These are phyloP conservation scores for Fulmarus glacialis DNA, from an alignment of 2,113 vertebrate genomes.

Conservation along the genomic window DNA sequence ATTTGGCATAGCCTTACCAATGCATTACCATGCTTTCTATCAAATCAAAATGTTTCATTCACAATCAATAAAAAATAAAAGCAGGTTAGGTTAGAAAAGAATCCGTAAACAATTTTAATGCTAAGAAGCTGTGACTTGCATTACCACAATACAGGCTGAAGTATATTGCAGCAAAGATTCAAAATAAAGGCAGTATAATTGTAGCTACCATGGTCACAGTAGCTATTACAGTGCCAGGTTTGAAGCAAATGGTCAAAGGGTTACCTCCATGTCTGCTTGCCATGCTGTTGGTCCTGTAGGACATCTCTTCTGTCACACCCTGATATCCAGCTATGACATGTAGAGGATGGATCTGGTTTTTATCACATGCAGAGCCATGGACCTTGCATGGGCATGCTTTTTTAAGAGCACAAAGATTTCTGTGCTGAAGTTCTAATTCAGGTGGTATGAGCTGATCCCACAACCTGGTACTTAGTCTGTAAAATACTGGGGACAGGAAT, in stretches of 20 bases:
- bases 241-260: neutral
- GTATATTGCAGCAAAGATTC: neutral
- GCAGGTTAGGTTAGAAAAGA: neutral
- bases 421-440: neutral
- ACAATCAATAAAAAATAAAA: neutral
- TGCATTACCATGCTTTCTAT: neutral
- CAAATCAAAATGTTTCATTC: slow-evolving; percentile 34
- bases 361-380: rapidly evolving
- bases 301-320: neutral
- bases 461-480: neutral
- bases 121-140: neutral
- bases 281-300: rapidly evolving
- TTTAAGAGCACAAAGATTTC: neutral
- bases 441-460: neutral
- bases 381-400: rapidly evolving
- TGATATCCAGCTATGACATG: neutral
- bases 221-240: neutral
- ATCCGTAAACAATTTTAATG: neutral
- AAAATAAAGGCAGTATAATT: neutral
- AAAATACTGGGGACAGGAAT: neutral
- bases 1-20: neutral
- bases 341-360: neutral
- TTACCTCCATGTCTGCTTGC: neutral
- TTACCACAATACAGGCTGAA: neutral
- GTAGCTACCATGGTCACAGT: neutral